Base-by-base conservation (phyloP, 1,140 invertebrate species). In the Araneus ventricosus region DNA sequence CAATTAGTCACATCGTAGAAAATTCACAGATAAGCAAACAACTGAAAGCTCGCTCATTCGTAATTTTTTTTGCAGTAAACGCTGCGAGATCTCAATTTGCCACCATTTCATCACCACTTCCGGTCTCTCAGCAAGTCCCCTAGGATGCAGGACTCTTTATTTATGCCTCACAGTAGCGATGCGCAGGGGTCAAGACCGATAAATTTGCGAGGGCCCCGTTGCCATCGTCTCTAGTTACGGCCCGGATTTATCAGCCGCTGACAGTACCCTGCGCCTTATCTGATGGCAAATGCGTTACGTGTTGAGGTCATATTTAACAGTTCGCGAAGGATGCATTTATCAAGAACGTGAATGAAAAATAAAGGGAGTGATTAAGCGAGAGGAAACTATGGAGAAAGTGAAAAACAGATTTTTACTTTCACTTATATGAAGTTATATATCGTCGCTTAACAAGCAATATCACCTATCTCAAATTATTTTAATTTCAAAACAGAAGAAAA, bases 231-330 rank as follows among this genome's bases (percentile, higher is more conserved):
- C 89, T 84, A 84, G 90, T 92, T 92, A 85, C 90, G 39, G 59
- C 4, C n/a, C 57, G 8, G 57, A 92, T 67, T 92, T 92, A 92
- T 92, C 90, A 86, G 90, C 57, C 37, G 82, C n/a, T 85, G 90
- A 92, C 63, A 70, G 90, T 80, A 45, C 34, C 27, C 27, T 63
- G 45, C n/a, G 34, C 39, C 20, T 84, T 84, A 84, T 91, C 89
- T 61, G 82, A 70, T 67, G 14, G 57, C 80, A 34, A 90, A 92
- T 70, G 17, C 30, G 82, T 86, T 85, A 90, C 45, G 70, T 52
- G 90, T 86, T 85, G 80, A 92, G 61, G 59, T 80, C 59, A 70
- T 92, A 92, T 86, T 61, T 90, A 84, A 90, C 75, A 37, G 79
- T 10, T 57, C 88, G 70, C 30, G 61, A 75, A 80, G 86, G 61